Base-by-base conservation (phyloP, 1,140 invertebrate species). In the Lepidostoma basale region DNA sequence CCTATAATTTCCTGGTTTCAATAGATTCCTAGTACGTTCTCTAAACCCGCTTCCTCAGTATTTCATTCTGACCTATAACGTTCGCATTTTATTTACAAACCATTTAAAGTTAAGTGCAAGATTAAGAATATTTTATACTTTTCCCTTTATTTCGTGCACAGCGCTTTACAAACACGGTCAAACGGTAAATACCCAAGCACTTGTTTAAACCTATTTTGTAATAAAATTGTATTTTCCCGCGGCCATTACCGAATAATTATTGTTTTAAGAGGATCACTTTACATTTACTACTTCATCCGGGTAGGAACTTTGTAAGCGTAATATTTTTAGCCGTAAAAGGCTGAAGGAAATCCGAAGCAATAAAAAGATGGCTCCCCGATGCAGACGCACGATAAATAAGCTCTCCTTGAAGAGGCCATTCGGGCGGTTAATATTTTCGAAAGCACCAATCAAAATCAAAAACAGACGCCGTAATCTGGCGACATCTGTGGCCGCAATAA, bases 401-500 rank as follows among this genome's bases (percentile, higher is more conserved):
- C 45, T 22, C n/a, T 49, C 25, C 45, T 49, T 49, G 45, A 49
- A 49, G 45, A 23, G 45, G 45, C 45, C 22, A 49, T 25, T 49
- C 45, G 45, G 14, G 49, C 49, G 52, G 52, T 56, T 56, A 36
- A 56, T 56, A 56, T 56, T 56, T 56, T 56, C 22, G 28, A 56
- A 36, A 56, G 16, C 16, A 56, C 28, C 52, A 20, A 56, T 56
- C 52, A 56, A 56, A 56, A 56, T 56, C 52, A 30, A 36, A 56
- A 56, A 56, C 52, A 56, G 28, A 33, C 26, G 52, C 52, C 26
- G 30, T 44, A 42, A 44, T 42, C 25, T 8, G 22, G 58, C 36
- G 58, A 60, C 58, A 60, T 60, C 58, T 60, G 58, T 20, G 36
- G 30, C 40, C 58, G 36, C 40, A 42, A 28, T 59, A 42, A 60